Base-by-base conservation (phyloP, 2,113 vertebrate genomes). In the Holacanthus passer region DNA sequence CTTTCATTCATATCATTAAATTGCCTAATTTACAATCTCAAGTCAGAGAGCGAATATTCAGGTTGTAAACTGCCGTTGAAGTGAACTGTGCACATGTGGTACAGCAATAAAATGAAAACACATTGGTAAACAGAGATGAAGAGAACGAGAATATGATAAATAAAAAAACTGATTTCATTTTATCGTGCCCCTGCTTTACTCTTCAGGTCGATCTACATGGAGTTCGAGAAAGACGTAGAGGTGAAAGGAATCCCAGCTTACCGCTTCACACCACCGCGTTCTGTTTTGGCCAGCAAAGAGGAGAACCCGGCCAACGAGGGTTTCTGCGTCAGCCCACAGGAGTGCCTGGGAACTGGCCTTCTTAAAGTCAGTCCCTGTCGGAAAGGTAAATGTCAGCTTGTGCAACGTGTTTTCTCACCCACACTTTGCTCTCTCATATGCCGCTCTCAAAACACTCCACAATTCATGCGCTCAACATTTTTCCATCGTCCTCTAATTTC, bases 311-410 rank as follows among this genome's bases (percentile, higher is more conserved):
- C 93, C 78, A 99, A 99, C 0, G 94, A 95, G 9, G 98, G 98
- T 0, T 99, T 99, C 95, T 99, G 98, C 8, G 73, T 97, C 53
- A 96, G 94, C 0, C 81, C 94, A 0, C 80, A 94, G 0, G 95
- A 98, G 82, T 99, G 98, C 91, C 93, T 97, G 53, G 96, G 96
- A 63, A 94, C 98, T 0, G 98, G 98, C 0, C 93, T 99, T 27
- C 93, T 99, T 50, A 97, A 98, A 0, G 95, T 98, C 93, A 98
- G 96, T 43, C 52, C 95, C 62, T 99, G 98, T 94, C 97, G 95
- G 31, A 96, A 97, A 81, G 98, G 98, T 99, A 91, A 63, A 22
- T 0, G 14, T 58, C 72, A 62, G 10, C 31, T 12, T 43, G 11
- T 39, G 77, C 76, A 22, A 20, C 11, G 0, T 59, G 14, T 79